These are phyloP conservation scores for Antechinus stuartii DNA, from an alignment of 2,113 vertebrate species.

Conservation along the genomic window DNA sequence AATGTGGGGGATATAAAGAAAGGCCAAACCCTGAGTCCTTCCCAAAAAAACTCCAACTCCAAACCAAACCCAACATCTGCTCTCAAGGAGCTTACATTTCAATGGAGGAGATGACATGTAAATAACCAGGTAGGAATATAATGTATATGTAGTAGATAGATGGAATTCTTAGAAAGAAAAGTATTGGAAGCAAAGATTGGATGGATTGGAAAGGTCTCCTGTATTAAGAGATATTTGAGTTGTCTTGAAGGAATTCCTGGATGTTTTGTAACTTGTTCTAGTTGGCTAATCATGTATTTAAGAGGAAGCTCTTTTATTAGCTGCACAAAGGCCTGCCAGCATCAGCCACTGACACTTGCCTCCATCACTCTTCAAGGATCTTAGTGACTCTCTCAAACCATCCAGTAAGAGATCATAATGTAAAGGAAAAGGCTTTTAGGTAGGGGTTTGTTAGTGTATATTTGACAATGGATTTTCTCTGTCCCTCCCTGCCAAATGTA, in stretches of 20 bases:
- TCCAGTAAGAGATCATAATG: background rate
- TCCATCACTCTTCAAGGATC: background rate
- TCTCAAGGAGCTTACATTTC: background rate
- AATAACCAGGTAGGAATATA: background rate
- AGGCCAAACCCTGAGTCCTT: background rate
- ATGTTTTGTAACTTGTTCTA: background rate
- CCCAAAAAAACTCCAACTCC: no score
- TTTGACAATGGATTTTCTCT: background rate
- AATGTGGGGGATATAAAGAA: background rate
- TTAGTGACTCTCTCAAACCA: background rate
- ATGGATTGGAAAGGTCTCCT: background rate
- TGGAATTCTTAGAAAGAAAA: background rate
- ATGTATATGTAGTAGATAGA: background rate
- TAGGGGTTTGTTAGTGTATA: background rate
- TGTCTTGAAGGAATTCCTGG: background rate
- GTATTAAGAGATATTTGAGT: background rate
- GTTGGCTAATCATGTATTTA: background rate
- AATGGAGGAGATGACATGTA: background rate
- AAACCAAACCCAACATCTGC: background rate
- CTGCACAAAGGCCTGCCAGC: background rate
- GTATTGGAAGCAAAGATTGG: background rate
- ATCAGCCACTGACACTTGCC: background rate
- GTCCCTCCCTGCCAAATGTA: background rate
- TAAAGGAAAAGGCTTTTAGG: background rate
- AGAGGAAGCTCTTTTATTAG: background rate